A percentile compares a stretch with the other conserved stretches of the same genome.
phyloP scores from a whole-genome alignment of 2,888 invertebrate species.

The Drosophila cognata region DNA sequence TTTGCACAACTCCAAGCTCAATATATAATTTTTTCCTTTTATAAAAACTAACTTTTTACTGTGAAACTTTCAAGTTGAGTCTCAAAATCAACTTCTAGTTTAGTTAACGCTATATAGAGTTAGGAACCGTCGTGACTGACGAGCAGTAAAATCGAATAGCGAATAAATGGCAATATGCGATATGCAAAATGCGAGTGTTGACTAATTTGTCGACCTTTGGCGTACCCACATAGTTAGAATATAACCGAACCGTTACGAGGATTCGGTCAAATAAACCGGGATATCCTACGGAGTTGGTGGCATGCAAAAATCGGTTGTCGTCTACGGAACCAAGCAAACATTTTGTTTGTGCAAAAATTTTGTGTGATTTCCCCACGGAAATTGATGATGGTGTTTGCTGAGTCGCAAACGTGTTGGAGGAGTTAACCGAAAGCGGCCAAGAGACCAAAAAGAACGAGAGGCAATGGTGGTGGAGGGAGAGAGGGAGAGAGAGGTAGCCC shows the following conservation, averaged over 20 bases:
- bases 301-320: constrained; percentile 52
- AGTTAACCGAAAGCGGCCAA: constrained; percentile 62
- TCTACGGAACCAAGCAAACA: constrained; percentile 55
- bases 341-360: constrained; percentile 80
- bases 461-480: not conserved
- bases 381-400: constrained; percentile 80
- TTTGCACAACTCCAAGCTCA: not conserved
- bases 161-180: not conserved
- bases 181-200: constrained; percentile 1
- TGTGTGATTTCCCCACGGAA: constrained; percentile 81
- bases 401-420: constrained; percentile 78
- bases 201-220: constrained; percentile 19
- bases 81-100: not conserved
- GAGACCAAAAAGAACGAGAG: constrained; percentile 20
- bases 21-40: fast-evolving
- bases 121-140: not conserved
- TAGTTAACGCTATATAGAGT: not conserved
- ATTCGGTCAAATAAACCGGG: constrained; percentile 20
- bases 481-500: constrained; percentile 41
- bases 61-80: not conserved
- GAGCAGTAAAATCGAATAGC: constrained; percentile 7
- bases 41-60: not conserved
- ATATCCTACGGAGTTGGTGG: constrained; percentile 21
- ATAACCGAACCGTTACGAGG: not conserved
- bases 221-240: not conserved